These are phyloP conservation scores for Bujurquina vittata DNA, from an alignment of 2,113 vertebrate genomes.

Conservation along the genomic window DNA sequence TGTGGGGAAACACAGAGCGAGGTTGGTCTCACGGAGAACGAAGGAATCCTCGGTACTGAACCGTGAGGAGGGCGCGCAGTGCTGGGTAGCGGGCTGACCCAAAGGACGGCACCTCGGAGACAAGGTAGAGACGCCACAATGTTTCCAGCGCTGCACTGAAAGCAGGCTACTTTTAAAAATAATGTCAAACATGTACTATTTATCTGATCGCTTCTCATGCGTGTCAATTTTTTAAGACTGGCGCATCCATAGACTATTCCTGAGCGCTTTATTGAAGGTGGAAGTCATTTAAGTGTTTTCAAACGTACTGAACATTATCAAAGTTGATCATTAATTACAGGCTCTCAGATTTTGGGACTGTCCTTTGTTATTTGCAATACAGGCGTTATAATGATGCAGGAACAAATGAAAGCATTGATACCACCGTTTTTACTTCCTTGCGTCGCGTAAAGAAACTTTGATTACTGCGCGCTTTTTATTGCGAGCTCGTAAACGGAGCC, in stretches of 20 bases:
- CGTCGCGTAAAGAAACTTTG: constrained; percentile 41
- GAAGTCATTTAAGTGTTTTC: not conserved
- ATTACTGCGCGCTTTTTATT: constrained; percentile 13
- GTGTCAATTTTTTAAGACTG: not conserved
- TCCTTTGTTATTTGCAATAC: not conserved
- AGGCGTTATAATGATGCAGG: not conserved
- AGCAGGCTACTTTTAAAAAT: not conserved
- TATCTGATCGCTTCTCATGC: not conserved
- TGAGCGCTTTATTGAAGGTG: not conserved
- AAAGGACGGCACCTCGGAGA: constrained; percentile 54
- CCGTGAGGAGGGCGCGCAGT: constrained; percentile 52
- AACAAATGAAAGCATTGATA: not conserved
- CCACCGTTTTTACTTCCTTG: not conserved
- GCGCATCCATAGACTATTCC: not conserved
- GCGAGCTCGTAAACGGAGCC: constrained; percentile 15
- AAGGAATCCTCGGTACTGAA: constrained; percentile 39
- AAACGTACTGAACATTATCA: not conserved
- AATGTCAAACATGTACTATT: not conserved
- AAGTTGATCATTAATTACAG: constrained; percentile 5
- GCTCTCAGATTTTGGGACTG: not conserved
- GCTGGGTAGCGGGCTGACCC: constrained; percentile 46
- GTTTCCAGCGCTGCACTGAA: not conserved
- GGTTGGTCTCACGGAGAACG: constrained; percentile 28
- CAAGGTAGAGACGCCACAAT: constrained; percentile 57
- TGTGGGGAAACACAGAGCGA: constrained; percentile 25